A percentile compares a stretch with the other conserved stretches of the same genome.
phyloP scores from a whole-genome alignment of 2,113 vertebrate species.

The Pagrus major region DNA sequence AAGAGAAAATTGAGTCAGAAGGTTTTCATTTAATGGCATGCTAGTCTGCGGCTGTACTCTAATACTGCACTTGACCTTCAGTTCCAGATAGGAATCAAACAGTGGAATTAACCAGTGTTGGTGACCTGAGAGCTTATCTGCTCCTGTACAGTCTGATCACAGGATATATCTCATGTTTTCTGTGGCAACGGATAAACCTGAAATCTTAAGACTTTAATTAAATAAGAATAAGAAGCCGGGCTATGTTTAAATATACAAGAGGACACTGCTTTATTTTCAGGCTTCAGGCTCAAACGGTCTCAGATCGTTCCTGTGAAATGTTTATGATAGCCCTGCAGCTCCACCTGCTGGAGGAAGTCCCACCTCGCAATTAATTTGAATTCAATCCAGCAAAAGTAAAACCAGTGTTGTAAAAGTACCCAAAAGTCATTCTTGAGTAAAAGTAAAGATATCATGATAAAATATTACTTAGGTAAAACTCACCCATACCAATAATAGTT shows the following conservation, averaged over 20 bases:
- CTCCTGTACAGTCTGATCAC: slow-evolving; percentile 16
- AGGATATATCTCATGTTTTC: slow-evolving; percentile 37
- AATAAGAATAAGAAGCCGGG: neutral
- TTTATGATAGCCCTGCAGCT: slow-evolving; percentile 25
- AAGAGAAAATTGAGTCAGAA: slow-evolving; percentile 79
- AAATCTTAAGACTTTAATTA: neutral
- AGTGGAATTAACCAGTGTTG: slow-evolving; percentile 48
- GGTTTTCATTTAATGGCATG: slow-evolving; percentile 78
- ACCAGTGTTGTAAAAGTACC: too few species aligned
- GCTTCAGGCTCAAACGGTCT: neutral
- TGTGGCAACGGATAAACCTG: neutral
- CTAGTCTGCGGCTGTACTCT: slow-evolving; percentile 52
- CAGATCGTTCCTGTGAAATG: neutral
- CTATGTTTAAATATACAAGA: slow-evolving; percentile 26
- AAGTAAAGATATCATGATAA: too few species aligned
- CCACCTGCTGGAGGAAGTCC: slow-evolving; percentile 66
- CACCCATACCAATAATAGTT: too few species aligned
- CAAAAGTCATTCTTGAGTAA: too few species aligned
- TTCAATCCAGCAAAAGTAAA: neutral
- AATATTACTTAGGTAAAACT: too few species aligned
- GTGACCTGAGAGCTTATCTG: slow-evolving; percentile 28
- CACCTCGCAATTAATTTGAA: neutral
- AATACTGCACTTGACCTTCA: slow-evolving; percentile 73
- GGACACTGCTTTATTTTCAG: neutral
- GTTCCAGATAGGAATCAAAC: slow-evolving; percentile 63